A percentile compares a stretch with the other conserved stretches of the same genome.
phyloP scores from a whole-genome alignment of 1,140 invertebrate species.

The Idris sp. region DNA sequence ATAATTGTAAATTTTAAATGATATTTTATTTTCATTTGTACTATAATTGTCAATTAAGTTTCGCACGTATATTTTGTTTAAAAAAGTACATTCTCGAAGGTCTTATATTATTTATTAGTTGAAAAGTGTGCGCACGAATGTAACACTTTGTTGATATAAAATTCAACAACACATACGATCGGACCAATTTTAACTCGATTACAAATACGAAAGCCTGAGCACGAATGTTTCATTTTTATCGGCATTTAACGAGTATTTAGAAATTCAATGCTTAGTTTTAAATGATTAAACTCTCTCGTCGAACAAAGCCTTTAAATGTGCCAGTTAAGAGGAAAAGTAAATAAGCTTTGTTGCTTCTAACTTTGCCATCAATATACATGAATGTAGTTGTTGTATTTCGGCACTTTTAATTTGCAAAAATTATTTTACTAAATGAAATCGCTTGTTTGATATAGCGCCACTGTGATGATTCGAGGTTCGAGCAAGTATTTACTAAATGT shows the following conservation, averaged over 20 bases:
- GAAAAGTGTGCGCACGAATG: slow-evolving; percentile 2
- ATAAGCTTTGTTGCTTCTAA: slow-evolving; percentile 11
- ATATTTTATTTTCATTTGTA: no score
- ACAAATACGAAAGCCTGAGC: slow-evolving; percentile 16
- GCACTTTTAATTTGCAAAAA: no score
- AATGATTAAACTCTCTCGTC: slow-evolving; percentile 19
- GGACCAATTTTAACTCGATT: slow-evolving; percentile 32
- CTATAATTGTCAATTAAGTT: no score
- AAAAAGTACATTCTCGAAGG: no score
- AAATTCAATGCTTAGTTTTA: slow-evolving; percentile 19
- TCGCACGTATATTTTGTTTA: no score
- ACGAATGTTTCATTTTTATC: slow-evolving; percentile 16
- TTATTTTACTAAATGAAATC: no score
- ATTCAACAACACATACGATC: slow-evolving; percentile 15
- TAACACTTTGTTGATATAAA: slow-evolving; percentile 3
- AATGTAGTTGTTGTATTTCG: no score
- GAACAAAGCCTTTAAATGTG: slow-evolving; percentile 17
- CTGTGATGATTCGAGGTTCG: background rate
- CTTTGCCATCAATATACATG: slow-evolving; percentile 5
- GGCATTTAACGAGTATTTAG: slow-evolving; percentile 27
- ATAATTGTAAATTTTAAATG: no score
- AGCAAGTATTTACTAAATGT: background rate
- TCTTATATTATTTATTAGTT: no score
- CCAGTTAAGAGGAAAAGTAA: slow-evolving; percentile 9
- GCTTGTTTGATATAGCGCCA: slow-evolving; percentile 1